Conservation (phyloP, 2,797 vertebrate species). For the Avahi laniger region DNA sequence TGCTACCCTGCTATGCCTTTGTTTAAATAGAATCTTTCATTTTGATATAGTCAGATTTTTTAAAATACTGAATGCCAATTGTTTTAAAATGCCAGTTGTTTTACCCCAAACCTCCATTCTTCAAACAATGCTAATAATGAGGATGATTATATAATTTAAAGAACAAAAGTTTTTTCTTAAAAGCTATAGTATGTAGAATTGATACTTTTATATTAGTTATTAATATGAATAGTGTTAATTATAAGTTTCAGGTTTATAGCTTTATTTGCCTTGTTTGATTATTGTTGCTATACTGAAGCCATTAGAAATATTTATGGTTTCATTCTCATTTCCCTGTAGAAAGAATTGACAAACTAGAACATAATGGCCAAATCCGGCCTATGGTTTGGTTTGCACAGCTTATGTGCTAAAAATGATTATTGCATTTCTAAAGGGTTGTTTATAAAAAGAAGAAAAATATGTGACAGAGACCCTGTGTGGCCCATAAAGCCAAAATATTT, state of each 20-base stretch:
- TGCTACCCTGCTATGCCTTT: not conserved
- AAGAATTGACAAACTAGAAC: not conserved
- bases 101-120: not conserved
- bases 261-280: not conserved
- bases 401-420: not conserved
- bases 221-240: not conserved
- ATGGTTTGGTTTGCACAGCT: not conserved
- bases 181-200: not conserved
- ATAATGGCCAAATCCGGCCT: not conserved
- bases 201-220: not conserved
- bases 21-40: slow-evolving; percentile 1
- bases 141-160: not conserved
- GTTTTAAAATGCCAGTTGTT: not conserved
- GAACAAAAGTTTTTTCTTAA: not conserved
- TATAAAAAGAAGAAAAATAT: not conserved
- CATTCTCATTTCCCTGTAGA: not conserved
- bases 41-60: not conserved
- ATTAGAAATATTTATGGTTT: not conserved
- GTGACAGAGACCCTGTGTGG: not conserved
- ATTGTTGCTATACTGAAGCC: not conserved
- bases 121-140: not conserved
- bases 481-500: not conserved
- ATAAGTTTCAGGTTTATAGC: not conserved
- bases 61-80: not conserved
- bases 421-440: not conserved